phyloP scores from a whole-genome alignment of 2,113 vertebrate genomes.

The Panurus biarmicus region DNA sequence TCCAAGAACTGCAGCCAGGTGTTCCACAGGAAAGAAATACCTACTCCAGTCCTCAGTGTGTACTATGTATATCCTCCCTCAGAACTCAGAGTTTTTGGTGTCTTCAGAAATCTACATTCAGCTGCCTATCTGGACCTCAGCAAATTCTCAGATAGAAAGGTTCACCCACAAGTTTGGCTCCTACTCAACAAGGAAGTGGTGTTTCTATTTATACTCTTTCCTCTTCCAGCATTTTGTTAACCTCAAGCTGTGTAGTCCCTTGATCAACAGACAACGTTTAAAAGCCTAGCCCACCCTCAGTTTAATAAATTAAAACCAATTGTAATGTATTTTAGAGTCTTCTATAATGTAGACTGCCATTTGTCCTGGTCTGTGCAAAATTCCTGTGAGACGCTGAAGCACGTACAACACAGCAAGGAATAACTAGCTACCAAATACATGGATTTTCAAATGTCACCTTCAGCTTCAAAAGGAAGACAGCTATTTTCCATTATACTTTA shows the following conservation, averaged over 20 bases:
- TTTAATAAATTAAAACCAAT: background rate
- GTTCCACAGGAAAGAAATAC: background rate
- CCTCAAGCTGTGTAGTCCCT: background rate
- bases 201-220: slow-evolving; percentile 58
- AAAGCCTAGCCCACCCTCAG: background rate
- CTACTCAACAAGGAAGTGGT: slow-evolving; percentile 52
- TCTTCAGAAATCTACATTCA: background rate
- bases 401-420: background rate
- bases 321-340: background rate
- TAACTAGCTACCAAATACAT: background rate
- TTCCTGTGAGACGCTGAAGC: background rate
- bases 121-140: background rate
- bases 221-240: slow-evolving; percentile 51
- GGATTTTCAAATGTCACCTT: background rate
- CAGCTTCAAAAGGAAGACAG: background rate
- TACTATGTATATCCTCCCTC: background rate
- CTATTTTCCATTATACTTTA: background rate
- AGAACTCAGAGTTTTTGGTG: background rate
- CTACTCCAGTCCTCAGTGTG: background rate
- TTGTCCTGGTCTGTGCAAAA: background rate
- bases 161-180: slow-evolving; percentile 37
- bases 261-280: slow-evolving; percentile 1
- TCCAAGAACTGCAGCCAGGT: background rate
- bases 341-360: background rate
- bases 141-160: background rate